Percentiles rank a stretch among this genome's conserved stretches.
phyloP scores from a whole-genome alignment of 1,140 invertebrate species.

The Liolophura sinensis region DNA sequence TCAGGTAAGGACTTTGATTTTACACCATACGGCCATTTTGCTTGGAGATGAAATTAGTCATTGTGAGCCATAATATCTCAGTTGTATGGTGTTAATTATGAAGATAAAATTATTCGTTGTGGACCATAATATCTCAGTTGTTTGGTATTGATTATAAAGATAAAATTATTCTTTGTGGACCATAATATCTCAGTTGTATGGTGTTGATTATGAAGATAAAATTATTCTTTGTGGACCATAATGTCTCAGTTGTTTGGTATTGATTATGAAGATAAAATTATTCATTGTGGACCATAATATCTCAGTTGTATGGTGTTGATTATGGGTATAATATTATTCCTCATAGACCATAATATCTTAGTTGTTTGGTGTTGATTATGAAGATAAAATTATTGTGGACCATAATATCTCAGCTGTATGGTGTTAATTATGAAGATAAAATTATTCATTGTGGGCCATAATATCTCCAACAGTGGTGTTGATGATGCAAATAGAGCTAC shows the following conservation, averaged over 20 bases:
- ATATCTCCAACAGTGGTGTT: constrained; percentile 17
- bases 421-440: neutral
- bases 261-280: constrained; percentile 11
- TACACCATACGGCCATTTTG: constrained; percentile 5
- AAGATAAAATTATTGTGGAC: neutral
- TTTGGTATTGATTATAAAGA: constrained; percentile 21
- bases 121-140: neutral
- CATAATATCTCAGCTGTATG: too few relatives aligned
- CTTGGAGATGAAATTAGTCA: neutral
- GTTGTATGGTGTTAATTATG: constrained; percentile 22
- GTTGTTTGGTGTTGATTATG: too few relatives aligned
- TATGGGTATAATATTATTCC: neutral
- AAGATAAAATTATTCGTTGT: neutral
- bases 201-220: constrained; percentile 20
- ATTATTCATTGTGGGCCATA: neutral
- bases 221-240: neutral
- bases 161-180: neutral
- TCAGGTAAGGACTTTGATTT: constrained; percentile 37
- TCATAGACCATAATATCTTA: neutral
- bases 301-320: too few relatives aligned
- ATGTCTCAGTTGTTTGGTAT: constrained; percentile 11
- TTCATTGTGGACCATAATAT: neutral
- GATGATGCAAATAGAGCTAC: constrained; percentile 4
- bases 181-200: constrained; percentile 3
- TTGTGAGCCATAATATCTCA: neutral